Conservation (phyloP, 1,140 invertebrate species). For the Eueides isabella region DNA sequence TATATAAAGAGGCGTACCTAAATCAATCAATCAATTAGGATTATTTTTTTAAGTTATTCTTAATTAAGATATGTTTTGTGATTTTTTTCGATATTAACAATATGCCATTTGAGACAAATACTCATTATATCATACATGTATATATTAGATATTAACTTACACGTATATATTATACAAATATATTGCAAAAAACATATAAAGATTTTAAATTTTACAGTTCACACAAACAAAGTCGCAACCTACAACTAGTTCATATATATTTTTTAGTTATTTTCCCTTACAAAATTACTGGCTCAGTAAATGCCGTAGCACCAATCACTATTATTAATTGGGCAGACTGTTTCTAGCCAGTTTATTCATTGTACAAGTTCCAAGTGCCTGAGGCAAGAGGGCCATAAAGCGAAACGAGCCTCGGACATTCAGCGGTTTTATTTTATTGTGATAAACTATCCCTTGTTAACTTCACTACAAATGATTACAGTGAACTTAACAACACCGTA, state of each 20-base stretch:
- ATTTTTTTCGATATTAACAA: too few species aligned
- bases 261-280: not conserved
- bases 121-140: too few species aligned
- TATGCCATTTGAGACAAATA: too few species aligned
- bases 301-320: constrained; percentile 16
- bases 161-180: too few species aligned
- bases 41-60: too few species aligned
- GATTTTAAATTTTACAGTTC: too few species aligned
- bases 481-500: not conserved
- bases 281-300: not conserved
- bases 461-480: not conserved
- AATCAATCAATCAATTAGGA: too few species aligned
- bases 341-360: constrained; percentile 23
- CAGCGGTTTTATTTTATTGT: constrained; percentile 28
- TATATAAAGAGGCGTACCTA: too few species aligned
- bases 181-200: too few species aligned
- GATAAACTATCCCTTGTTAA: constrained; percentile 28
- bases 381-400: constrained; percentile 29
- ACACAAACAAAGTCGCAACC: too few species aligned
- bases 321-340: constrained; percentile 21
- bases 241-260: not conserved
- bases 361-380: constrained; percentile 26
- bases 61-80: too few species aligned
- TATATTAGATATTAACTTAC: too few species aligned
- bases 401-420: constrained; percentile 24